Base-by-base conservation (phyloP, 1,140 invertebrate species). In the Eciton burchellii region DNA sequence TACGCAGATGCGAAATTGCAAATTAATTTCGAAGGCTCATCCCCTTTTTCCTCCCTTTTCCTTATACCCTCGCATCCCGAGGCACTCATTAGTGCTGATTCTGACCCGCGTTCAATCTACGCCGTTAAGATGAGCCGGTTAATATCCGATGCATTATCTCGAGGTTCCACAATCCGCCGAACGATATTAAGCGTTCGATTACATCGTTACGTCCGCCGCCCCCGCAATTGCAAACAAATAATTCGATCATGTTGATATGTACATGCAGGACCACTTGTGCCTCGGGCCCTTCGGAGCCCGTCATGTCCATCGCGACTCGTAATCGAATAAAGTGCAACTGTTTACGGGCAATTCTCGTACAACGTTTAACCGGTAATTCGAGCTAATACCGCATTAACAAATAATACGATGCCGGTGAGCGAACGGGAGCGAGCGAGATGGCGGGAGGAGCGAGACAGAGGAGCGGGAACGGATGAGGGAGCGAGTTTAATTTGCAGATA, bases 261-360 rank as follows among this genome's bases (percentile, higher is more conserved):
- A 56, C 41, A 45, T 70, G 74, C 35, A 24, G 11, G 41, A 29
- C 4, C 49, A 63, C 56, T 56, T 52, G 35, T 66, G 54, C 56
- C 66, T 43, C 26, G 45, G 35, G 81, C 72, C 41, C 59, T 60
- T 19, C 72, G 41, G 29, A 16, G 35, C 43, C 59, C 62, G 26
- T 11, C 41, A 29, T n/a, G 47, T 54, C 68, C 62, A 73, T 79
- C 52, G 43, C 29, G 57, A 62, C 49, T 82, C 29, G 54, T 83
- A 77, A 85, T 87, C 79, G 71, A 85, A 83, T 82, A 82, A 86
- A 86, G 71, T 77, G 70, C 79, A 68, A 79, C 62, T 82, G 85
- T 86, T 86, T 86, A 86, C 83, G 57, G 59, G 63, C 60, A 76
- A 85, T 85, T 86, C 74, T 85, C 83, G 77, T 82, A 54, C 21